Evolutionary conservation across 2,797 vertebrate species (phyloP), one percentile per base, ranked within the genome.

Genomic region (Sciaenops ocellatus): DNA sequence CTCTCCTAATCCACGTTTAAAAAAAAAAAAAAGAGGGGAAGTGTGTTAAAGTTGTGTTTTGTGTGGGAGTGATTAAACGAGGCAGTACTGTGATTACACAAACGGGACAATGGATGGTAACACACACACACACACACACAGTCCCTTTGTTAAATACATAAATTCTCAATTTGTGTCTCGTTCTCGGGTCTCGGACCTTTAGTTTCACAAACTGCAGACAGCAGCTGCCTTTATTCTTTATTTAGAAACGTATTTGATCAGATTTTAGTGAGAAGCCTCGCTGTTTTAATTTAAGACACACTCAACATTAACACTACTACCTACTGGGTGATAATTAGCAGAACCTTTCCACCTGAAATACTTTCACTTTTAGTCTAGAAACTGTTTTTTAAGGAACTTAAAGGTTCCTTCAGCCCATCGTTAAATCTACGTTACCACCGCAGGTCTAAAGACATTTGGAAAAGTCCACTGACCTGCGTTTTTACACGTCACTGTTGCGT

Each of bases 41-140:
- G 38, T 13, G 74, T 26, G 79, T 28, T 63, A 44, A 67, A 84
- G 62, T 78, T 76, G 77, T 63, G 66, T 64, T 76, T 73, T 60
- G 74, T 61, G 67, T 63, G 46, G 71, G 76, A 56, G 82, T 71
- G 69, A 79, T 82, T 86, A 80, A 85, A 82, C 47, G 38, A 72
- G 69, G 62, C 28, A 9, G 77, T 20, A 6, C 60, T 30, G 57
- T 52, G 76, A 83, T 85, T 79, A 79, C 48, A 77, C 13, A 42
- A 52, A 52, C 59, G 52, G 75, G 61, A 81, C 71, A 73, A 75
- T 54, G 42, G 60, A 56, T 5, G 28, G 5, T 22, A 12, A n/a
- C n/a, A n/a, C n/a, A 48, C 15, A 61, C 47, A 54, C 57, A 42
- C 24, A 61, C n/a, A 55, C 78, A 59, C 30, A 8, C 34, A 34